A percentile compares a stretch with the other conserved stretches of the same genome.
Evolutionary conservation across 2,113 vertebrate genomes (phyloP).

Genomic region (Amia ocellicauda): DNA sequence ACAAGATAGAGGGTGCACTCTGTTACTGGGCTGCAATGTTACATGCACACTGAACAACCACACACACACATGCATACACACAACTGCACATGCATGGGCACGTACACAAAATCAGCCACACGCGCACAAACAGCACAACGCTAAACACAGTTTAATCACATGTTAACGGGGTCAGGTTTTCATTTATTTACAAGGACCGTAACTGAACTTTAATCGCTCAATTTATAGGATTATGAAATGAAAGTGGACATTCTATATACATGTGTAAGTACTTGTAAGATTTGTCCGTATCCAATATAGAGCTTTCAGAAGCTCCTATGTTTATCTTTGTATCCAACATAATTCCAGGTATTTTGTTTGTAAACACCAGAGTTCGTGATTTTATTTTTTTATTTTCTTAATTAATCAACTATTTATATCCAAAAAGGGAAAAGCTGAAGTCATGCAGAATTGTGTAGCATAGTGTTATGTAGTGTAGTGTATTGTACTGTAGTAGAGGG

Average conservation of each 20-base stretch:
- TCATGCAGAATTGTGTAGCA: too few species aligned
- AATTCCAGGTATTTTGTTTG: neutral
- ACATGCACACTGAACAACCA: conserved; percentile 20
- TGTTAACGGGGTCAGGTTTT: neutral
- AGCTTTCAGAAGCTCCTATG: neutral
- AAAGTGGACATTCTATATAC: neutral
- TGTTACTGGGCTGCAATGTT: neutral
- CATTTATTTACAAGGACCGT: neutral
- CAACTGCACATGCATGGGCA: too few species aligned
- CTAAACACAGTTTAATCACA: neutral
- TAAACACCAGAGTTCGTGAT: neutral
- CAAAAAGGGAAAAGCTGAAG: too few species aligned
- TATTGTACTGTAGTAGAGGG: too few species aligned
- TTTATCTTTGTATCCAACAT: neutral
- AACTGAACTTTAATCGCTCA: neutral
- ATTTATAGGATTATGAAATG: neutral
- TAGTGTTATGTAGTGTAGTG: too few species aligned
- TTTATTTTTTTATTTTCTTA: too few species aligned
- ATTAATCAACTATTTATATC: too few species aligned
- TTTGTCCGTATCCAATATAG: neutral
- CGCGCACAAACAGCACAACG: too few species aligned
- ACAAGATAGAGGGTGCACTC: neutral
- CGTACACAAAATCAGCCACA: neutral
- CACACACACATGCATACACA: too few species aligned
- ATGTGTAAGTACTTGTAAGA: conserved; percentile 11